A percentile compares a stretch with the other conserved stretches of the same genome.
Conservation (phyloP, 2,113 vertebrate genomes). For the Lucifuga dentata region DNA sequence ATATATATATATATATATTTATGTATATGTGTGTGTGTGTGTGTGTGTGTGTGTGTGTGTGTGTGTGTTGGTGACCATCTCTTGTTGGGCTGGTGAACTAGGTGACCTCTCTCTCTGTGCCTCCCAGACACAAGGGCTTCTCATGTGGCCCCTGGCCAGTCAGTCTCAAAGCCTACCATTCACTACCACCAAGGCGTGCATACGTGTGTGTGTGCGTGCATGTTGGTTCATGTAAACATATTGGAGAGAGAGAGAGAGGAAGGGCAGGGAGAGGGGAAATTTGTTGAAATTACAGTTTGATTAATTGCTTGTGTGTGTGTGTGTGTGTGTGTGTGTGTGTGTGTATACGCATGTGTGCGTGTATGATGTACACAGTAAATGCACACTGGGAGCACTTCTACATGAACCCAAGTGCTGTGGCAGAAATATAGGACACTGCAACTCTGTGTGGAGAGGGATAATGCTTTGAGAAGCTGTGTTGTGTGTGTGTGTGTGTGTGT, state of each 20-base stretch:
- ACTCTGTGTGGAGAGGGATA: constrained; percentile 26
- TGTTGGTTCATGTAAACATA: constrained; percentile 6
- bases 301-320: constrained; percentile 54
- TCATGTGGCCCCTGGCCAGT: constrained; percentile 74
- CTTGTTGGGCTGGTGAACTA: constrained; percentile 67
- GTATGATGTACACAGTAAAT: neutral
- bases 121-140: constrained; percentile 75
- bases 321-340: constrained; percentile 14
- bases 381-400: constrained; percentile 18
- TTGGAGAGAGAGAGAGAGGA: constrained; percentile 31
- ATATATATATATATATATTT: too few species aligned
- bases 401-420: constrained; percentile 11
- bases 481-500: constrained; percentile 30
- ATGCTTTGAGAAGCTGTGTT: constrained; percentile 30
- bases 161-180: constrained; percentile 79
- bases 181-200: constrained; percentile 40
- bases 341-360: neutral
- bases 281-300: constrained; percentile 70
- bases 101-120: constrained; percentile 70
- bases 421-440: constrained; percentile 37
- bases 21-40: too few species aligned
- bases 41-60: constrained; percentile 25
- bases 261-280: constrained; percentile 40
- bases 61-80: constrained; percentile 39
- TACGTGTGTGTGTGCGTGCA: constrained; percentile 46